Evolutionary conservation across 2,888 invertebrate genomes (phyloP), one percentile per base, ranked within the genome.

Genomic region (Orchestes rusci): DNA sequence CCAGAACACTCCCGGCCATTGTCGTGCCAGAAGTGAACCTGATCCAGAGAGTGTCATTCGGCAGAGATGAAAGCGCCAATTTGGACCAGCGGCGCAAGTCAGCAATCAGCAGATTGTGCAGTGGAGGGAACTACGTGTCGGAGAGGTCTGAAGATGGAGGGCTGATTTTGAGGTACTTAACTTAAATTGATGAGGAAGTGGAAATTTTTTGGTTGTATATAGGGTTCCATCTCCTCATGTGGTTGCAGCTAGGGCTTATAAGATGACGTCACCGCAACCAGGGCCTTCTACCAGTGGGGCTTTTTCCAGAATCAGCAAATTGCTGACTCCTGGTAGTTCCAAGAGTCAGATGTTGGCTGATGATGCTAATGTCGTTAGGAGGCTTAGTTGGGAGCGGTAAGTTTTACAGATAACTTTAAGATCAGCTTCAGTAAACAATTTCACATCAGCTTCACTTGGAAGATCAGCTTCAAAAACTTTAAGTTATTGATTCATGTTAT

Each of bases 1-100:
- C 90, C 30, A 77, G 89, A 59, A 91, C 91, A 4, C 70, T 91
- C 46, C 91, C 91, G 30, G 88, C 90, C 52, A 91, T 91, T 63
- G 82, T 91, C 33, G 84, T 85, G 30, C 90, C 90, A 1, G 88
- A 88, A 39, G 78, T 90, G 61, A 83, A 76, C 57, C 84, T 89
- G 57, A 74, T 89, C 19, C 85, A 88, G 53, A 82, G 66, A 34
- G 59, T 65, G 20, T 67, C 67, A 15, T 64, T 66, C 53, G 62
- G 62, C 46, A 58, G 61, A 42, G 59, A 61, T 30, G 67, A 66
- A 45, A 62, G 65, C 44, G 53, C 59, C 4, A 53, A 56, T 29
- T 53, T 67, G 43, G 67, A 68, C 35, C 57, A 60, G 17, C 57
- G 69, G 23, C 57, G 69, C 39, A 68, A 68, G 53, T 68, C 68